These are phyloP conservation scores for Lagenorhynchus albirostris DNA, from an alignment of 2,113 vertebrate genomes.

Conservation along the genomic window DNA sequence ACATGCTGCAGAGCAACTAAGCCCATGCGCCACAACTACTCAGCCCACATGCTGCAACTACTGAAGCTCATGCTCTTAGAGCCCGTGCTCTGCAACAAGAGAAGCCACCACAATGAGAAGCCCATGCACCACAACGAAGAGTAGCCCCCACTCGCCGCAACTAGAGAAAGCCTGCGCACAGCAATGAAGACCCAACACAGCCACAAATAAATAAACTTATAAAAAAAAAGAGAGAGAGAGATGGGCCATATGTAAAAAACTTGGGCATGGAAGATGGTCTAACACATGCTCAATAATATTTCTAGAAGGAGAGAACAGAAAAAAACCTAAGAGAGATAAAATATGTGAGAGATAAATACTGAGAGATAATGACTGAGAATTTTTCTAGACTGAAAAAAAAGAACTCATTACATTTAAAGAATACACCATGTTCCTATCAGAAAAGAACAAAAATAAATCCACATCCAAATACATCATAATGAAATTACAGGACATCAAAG, in stretches of 20 bases:
- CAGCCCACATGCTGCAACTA: too few species aligned
- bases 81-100: too few species aligned
- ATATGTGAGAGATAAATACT: not conserved
- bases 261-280: not conserved
- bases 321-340: not conserved
- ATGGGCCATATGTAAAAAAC: not conserved
- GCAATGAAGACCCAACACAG: too few species aligned
- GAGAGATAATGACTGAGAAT: not conserved
- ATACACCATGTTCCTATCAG: not conserved
- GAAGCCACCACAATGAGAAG: too few species aligned
- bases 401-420: not conserved
- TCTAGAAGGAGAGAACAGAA: not conserved
- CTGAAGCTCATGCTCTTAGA: accelerated
- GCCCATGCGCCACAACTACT: too few species aligned
- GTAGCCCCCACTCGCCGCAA: too few species aligned
- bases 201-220: too few species aligned
- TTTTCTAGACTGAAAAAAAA: not conserved
- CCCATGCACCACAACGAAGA: too few species aligned
- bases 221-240: not conserved
- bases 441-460: not conserved
- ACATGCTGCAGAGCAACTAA: too few species aligned
- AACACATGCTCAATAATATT: not conserved
- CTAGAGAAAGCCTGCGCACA: too few species aligned
- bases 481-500: not conserved
- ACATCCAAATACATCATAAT: not conserved